Conservation (phyloP, 2,797 vertebrate species). For the Helicolenus hilgendorfi region DNA sequence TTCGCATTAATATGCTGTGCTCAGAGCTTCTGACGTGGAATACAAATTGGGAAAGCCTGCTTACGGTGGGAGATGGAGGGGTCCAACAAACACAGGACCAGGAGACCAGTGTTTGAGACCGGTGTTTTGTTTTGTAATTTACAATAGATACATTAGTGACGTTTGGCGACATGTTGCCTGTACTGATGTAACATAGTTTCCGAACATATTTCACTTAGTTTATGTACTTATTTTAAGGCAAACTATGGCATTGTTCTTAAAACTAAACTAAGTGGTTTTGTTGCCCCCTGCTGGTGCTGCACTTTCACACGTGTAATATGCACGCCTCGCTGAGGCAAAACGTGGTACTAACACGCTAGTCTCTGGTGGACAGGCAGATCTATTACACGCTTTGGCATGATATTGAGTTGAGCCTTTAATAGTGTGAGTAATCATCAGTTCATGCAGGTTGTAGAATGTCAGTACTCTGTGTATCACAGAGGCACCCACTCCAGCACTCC, state of each 20-base stretch:
- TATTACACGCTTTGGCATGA: too few relatives aligned
- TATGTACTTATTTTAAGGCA: not conserved
- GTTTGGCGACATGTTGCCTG: not conserved
- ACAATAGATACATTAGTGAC: not conserved
- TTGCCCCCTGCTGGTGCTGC: too few relatives aligned
- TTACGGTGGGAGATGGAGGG: too few relatives aligned
- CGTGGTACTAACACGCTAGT: too few relatives aligned
- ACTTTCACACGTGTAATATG: too few relatives aligned
- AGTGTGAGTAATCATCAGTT: not conserved
- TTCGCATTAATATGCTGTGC: too few relatives aligned
- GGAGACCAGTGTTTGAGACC: fast-evolving
- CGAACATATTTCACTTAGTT: not conserved
- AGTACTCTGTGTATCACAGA: not conserved
- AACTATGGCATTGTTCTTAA: not conserved
- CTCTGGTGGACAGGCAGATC: too few relatives aligned
- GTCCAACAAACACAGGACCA: not conserved
- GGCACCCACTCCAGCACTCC: not conserved
- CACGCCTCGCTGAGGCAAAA: too few relatives aligned
- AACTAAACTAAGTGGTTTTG: too few relatives aligned
- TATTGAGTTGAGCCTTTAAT: not conserved
- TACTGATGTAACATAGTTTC: not conserved
- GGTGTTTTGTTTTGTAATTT: not conserved
- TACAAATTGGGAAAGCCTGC: too few relatives aligned
- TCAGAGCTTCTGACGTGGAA: too few relatives aligned
- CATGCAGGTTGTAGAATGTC: conserved; percentile 10